Percentiles rank a stretch among this genome's conserved stretches.
Evolutionary conservation across 2,888 invertebrate species (phyloP).

Genomic region (Agrochola lychnidis): DNA sequence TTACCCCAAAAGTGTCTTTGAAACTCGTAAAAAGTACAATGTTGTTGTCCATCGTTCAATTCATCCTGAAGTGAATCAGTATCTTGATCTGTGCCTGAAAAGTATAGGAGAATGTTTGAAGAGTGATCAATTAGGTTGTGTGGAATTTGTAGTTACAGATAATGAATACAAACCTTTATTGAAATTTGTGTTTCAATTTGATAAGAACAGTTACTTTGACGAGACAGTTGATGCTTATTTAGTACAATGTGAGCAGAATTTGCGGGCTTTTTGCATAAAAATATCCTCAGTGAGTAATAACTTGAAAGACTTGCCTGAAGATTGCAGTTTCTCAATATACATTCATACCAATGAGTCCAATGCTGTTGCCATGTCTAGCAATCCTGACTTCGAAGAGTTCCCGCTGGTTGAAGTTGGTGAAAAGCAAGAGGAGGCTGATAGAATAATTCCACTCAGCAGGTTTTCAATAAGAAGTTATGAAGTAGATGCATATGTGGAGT

Average conservation of each 20-base stretch:
- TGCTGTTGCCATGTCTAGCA: constrained; percentile 88
- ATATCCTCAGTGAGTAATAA: constrained; percentile 87
- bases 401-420: constrained; percentile 82
- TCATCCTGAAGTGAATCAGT: constrained; percentile 92
- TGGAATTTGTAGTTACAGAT: constrained; percentile 88
- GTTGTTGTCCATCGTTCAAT: constrained; percentile 90
- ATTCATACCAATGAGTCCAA: constrained; percentile 91
- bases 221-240: constrained; percentile 91
- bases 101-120: constrained; percentile 87
- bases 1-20: constrained; percentile 92
- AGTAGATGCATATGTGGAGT: constrained; percentile 82
- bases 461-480: constrained; percentile 79
- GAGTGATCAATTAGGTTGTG: constrained; percentile 84
- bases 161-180: constrained; percentile 72
- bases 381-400: constrained; percentile 87
- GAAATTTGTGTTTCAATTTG: constrained; percentile 83
- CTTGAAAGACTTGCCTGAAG: constrained; percentile 87
- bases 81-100: constrained; percentile 90
- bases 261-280: constrained; percentile 91
- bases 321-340: constrained; percentile 91
- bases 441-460: constrained; percentile 81
- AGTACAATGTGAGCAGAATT: constrained; percentile 91
- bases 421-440: constrained; percentile 69
- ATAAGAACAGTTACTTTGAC: constrained; percentile 73
- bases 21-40: constrained; percentile 91